These are phyloP conservation scores for Dysidea cf. avara DNA, from an alignment of 37 sponge, comb jelly and placozoan species.

Conservation along the genomic window DNA sequence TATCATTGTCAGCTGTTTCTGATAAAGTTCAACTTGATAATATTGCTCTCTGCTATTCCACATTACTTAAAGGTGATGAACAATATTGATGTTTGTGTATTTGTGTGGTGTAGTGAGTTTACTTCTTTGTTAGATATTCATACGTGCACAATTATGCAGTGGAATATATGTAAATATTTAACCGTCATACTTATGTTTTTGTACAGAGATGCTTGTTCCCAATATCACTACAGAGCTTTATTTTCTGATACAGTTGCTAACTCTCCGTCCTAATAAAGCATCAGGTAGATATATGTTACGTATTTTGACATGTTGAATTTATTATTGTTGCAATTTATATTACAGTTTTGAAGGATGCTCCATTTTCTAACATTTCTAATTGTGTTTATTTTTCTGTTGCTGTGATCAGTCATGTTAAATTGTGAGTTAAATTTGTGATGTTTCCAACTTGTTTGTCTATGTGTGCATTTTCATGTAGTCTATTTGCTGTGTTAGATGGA, in stretches of 20 bases:
- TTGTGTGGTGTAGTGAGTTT: too few species aligned
- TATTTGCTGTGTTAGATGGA: conserved; percentile 26
- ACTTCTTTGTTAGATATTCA: too few species aligned
- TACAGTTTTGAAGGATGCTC: background rate
- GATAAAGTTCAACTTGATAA: too few species aligned
- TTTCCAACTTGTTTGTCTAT: background rate
- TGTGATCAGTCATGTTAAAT: conserved; percentile 38
- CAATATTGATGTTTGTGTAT: too few species aligned
- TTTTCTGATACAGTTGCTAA: conserved; percentile 42
- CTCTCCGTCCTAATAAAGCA: background rate
- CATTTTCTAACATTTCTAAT: conserved; percentile 26
- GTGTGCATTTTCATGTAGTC: too few species aligned
- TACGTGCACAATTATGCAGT: too few species aligned
- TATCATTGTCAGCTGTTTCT: too few species aligned
- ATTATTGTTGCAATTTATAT: background rate
- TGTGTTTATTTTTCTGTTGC: conserved; percentile 62
- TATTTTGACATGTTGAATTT: background rate
- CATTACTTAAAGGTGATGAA: too few species aligned
- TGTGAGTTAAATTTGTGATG: conserved; percentile 16
- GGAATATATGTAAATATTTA: too few species aligned
- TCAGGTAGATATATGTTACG: background rate
- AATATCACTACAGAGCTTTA: conserved; percentile 45
- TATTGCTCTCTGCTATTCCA: too few species aligned
- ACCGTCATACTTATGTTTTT: too few species aligned
- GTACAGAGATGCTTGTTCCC: conserved; percentile 25